Base-by-base conservation (phyloP, 2,113 vertebrate species). In the Rhizomys pruinosus region DNA sequence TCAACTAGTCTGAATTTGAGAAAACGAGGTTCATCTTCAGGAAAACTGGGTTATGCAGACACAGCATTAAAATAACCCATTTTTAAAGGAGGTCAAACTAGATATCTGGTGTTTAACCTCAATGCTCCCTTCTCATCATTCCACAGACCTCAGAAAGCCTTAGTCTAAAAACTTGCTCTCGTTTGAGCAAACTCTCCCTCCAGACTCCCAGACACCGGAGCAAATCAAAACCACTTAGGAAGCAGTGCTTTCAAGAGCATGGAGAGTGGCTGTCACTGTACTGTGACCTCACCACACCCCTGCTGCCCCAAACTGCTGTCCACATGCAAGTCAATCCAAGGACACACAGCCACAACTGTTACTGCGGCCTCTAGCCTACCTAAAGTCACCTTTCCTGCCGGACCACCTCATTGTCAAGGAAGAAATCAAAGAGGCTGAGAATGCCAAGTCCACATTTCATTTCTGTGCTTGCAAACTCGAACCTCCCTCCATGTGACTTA, bases 271-370 rank as follows among this genome's bases (percentile, higher is more conserved):
- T 78, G 55, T 76, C 73, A 69, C 37, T 32, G 76, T 10, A 7
- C 37, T 12, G 37, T 42, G 47, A 74, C 77, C 76, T 88, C 86
- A 55, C 86, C 69, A 87, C 86, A 57, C 17, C 34, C 74, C 92
- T 87, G 86, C 90, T 91, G 74, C 80, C 95, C 91, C 63, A 17
- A 90, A 92, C 77, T 82, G 90, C 94, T 91, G 74, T 94, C 92
- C 82, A 93, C 66, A 77, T 2, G 22, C 15, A 0, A 86, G 34
- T 69, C 66, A 23, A 13, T 77, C 90, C 94, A 87, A 90, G 72
- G 79, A 73, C 4, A 20, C 12, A 57, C 0, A 63, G 63, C 61
- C 52, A 72, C 81, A 68, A 25, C n/a, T 47, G 68, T 64, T n/a
- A 66, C 27, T 15, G 78, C 44, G 69, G 78, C n/a, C 66, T 90